Base-by-base conservation (phyloP, 2,797 vertebrate species). In the Syngnathus rostellatus region DNA sequence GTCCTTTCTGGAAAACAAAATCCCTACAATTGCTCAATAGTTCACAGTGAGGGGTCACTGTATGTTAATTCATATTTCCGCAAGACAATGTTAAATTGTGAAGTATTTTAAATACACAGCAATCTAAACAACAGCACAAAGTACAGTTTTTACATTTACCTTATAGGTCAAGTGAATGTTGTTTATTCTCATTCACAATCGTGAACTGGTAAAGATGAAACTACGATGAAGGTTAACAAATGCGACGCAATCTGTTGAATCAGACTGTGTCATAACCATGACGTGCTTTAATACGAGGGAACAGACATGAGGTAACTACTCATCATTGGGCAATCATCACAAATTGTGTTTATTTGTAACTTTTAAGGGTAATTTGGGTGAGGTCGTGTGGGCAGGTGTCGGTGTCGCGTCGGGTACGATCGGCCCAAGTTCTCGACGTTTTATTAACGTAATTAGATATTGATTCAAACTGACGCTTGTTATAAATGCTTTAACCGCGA, bases 221-320 rank as follows among this genome's bases (percentile, higher is more conserved):
- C 39, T 16, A 62, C 40, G 21, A 17, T 45, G 11, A 62, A 14
- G 40, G 7, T 21, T 21, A n/a, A 61, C 8, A 61, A 41, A 41
- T 41, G n/a, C 39, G 10, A 61, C 39, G 37, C 37, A 41, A 6
- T 9, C 19, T 38, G 37, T 8, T 19, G 38, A 40, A 12, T 21
- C 5, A 61, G 21, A 21, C 11, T 16, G 60, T 62, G 60, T 45
- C 41, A 62, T 62, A 23, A 45, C 7, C 21, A 40, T 62, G 60
- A 62, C 21, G 60, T 62, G 40, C 5, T 62, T 57, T 62, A 43
- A 61, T 16, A 25, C 23, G 60, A 45, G 41, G 60, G 10, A 62
- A 62, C 37, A 43, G 45, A 6, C 21, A 23, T 62, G 40, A 62
- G 60, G 60, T 62, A 45, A 62, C 21, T 3, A 23, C 40, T 7